phyloP scores from a whole-genome alignment of 1,140 invertebrate species.

The Brachionus manjavacas region DNA sequence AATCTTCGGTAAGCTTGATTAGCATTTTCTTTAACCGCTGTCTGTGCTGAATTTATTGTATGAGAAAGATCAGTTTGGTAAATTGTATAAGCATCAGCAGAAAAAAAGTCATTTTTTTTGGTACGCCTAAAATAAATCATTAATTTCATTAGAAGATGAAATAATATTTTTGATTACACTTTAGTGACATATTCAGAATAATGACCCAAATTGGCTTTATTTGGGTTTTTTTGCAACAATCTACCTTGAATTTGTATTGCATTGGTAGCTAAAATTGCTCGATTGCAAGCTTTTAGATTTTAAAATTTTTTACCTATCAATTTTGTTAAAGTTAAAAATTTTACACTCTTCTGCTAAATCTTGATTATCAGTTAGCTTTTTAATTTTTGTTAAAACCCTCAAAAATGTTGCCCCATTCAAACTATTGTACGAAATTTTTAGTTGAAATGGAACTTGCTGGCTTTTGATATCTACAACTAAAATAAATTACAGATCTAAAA shows the following conservation, averaged over 20 bases:
- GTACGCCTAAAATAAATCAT: background rate
- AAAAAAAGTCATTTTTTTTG: background rate
- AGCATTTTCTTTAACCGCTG: background rate
- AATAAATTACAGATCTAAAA: background rate
- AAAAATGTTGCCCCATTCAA: conserved; percentile 49
- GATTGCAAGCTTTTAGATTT: background rate
- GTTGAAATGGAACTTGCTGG: conserved; percentile 48
- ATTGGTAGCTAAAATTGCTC: conserved; percentile 6
- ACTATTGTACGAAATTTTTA: conserved; percentile 50
- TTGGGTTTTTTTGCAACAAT: background rate
- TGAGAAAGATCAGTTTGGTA: background rate
- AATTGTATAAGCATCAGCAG: background rate
- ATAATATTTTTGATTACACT: background rate
- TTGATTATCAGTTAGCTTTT: conserved; percentile 48
- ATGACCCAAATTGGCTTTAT: background rate
- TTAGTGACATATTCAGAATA: background rate
- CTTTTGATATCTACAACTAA: background rate
- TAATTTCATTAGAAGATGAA: too few relatives aligned
- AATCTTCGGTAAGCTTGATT: background rate
- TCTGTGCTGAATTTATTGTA: background rate
- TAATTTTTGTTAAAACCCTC: conserved; percentile 48
- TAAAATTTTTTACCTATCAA: background rate
- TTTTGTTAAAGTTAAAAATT: background rate
- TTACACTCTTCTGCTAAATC: conserved; percentile 49
- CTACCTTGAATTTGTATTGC: background rate